Evolutionary conservation across 2,888 invertebrate species (phyloP).

Genomic region (Dasysyrphus albostriatus): DNA sequence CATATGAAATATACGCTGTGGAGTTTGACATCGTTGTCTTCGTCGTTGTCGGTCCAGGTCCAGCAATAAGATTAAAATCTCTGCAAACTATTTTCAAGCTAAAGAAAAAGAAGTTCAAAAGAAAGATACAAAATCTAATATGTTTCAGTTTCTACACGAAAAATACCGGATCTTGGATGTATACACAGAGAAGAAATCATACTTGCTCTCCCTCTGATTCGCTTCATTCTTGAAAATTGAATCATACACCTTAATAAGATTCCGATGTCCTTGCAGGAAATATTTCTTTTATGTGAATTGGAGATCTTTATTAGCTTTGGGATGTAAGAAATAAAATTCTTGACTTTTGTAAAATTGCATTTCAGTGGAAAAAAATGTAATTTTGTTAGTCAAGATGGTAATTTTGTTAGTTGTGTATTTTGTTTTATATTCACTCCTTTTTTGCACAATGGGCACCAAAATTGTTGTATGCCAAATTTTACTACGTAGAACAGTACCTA

Average conservation of each 20-base stretch:
- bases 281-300: conserved; percentile 47
- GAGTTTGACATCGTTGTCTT: not conserved
- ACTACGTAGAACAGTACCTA: no score
- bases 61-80: conserved; percentile 51
- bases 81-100: not conserved
- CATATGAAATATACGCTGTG: conserved; percentile 31
- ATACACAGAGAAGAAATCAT: not conserved
- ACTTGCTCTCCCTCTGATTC: conserved; percentile 19
- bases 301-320: conserved; percentile 59
- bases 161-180: not conserved
- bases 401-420: conserved; percentile 7
- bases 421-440: no score
- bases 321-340: not conserved
- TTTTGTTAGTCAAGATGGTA: conserved; percentile 6
- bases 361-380: not conserved
- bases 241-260: conserved; percentile 69
- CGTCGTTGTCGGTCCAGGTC: conserved; percentile 32
- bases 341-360: not conserved
- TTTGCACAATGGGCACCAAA: no score
- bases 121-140: conserved; percentile 26
- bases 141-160: conserved; percentile 36
- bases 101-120: conserved; percentile 14
- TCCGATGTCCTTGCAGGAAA: conserved; percentile 64
- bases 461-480: no score
- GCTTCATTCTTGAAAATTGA: conserved; percentile 55